Base-by-base conservation (phyloP, 2,888 invertebrate genomes). In the Lydus trimaculatus region DNA sequence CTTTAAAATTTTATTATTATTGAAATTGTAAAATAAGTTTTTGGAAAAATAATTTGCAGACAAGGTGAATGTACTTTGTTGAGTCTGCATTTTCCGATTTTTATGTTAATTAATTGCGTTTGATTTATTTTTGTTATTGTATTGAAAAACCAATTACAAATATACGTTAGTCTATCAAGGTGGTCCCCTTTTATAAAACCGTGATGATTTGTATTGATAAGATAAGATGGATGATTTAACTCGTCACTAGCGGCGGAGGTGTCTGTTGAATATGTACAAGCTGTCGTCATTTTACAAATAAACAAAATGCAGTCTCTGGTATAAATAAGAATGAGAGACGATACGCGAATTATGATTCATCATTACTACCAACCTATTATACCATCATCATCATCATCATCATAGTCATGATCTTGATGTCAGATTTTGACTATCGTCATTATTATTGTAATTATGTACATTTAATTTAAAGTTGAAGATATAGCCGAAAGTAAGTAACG, bases 401-500 rank as follows among this genome's bases (percentile, higher is more conserved):
- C 25, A 23, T n/a, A 1, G n/a, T 28, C 20, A 48, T 17, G 33
- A 28, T 15, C 28, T 28, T 25, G 56, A 56, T 56, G 56, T 28
- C 52, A 52, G 52, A 25, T 25, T 56, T 56, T 7, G 28, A 56
- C 25, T 15, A 56, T 56, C 28, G 28, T 56, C 6, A 56, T 13
- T 25, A 28, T 28, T 56, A 56, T 25, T 25, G 25, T 11, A 5
- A 52, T 52, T 52, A 52, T 52, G 20, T 61, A 15, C 13, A 39
- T 61, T 39, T 31, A 43, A 33, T 9, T 39, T 31, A 43, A 33
- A 5, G 39, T 61, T 59, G 61, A 61, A 23, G 61, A 61, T 43
- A 43, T 43, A 43, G 25, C 61, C 61, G 43, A 61, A 61, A 61
- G 61, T 61, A 61, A 25, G 61, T 28, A 61, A 61, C 61, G 33